These are phyloP conservation scores for Meliscaeva auricollis DNA, from an alignment of 2,888 invertebrate species.

Conservation along the genomic window DNA sequence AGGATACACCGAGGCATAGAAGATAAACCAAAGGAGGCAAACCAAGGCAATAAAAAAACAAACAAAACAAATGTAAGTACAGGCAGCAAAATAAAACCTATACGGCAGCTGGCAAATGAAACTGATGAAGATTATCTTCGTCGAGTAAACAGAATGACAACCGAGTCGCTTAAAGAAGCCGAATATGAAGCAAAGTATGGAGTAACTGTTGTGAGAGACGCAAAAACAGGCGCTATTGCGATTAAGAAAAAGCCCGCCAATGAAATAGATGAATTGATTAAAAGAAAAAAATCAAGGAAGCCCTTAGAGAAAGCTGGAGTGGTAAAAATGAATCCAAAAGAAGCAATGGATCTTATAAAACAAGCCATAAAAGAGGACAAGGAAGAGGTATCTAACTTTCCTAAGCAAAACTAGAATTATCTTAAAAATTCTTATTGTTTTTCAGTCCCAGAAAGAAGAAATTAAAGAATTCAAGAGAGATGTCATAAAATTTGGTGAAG, in stretches of 20 bases:
- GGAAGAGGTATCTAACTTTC: constrained; percentile 77
- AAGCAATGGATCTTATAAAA: constrained; percentile 81
- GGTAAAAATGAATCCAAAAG: constrained; percentile 79
- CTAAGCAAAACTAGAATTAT: neutral
- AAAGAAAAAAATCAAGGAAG: constrained; percentile 79
- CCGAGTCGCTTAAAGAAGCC: constrained; percentile 87
- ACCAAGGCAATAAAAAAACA: constrained; percentile 9
- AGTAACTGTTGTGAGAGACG: constrained; percentile 86
- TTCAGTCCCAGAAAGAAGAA: constrained; percentile 78
- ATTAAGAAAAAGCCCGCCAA: constrained; percentile 85
- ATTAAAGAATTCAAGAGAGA: constrained; percentile 86
- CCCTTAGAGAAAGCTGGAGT: constrained; percentile 33
- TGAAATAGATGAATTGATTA: constrained; percentile 85
- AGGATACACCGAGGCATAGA: constrained; percentile 79
- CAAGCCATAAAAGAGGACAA: constrained; percentile 81
- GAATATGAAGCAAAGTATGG: constrained; percentile 87
- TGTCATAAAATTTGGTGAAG: constrained; percentile 90
- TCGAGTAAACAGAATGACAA: constrained; percentile 88
- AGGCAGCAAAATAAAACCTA: constrained; percentile 84
- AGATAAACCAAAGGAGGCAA: constrained; percentile 80
- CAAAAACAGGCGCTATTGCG: constrained; percentile 84
- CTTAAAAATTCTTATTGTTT: neutral
- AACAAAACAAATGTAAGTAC: constrained; percentile 61
- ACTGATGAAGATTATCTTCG: constrained; percentile 87
- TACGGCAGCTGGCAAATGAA: constrained; percentile 88